Base-by-base conservation (phyloP, 2,888 invertebrate species). In the Psylliodes chrysocephalus region DNA sequence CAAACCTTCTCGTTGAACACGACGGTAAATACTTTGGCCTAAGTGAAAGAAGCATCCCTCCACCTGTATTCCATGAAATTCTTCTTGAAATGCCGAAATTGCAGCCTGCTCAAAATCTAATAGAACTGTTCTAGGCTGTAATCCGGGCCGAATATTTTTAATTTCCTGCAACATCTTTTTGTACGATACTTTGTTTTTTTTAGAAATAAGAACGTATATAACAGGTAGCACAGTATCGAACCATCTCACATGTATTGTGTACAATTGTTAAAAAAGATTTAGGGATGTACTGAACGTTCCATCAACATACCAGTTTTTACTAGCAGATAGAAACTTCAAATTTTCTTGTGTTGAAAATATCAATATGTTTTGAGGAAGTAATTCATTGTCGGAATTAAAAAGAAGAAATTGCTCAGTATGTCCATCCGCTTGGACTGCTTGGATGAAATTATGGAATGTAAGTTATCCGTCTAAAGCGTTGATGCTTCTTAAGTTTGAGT, bases 41-140 rank as follows among this genome's bases (percentile, higher is more conserved):
- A 52, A 52, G 18, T 52, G 52, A 52, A 52, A 52, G 17, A 52
- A 52, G 2, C 18, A 52, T 33, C 52, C 52, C 14, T 14, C 10
- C 35, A 35, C 35, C 10, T 35, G 10, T 18, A 52, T 17, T 35
- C 18, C 52, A 35, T 33, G 35, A 33, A 52, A 52, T n/a, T 52
- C 52, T 35, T 17, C 12, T 52, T 33, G 17, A 33, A 52, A 52
- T 15, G 15, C 52, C 14, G 15, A 18, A 6, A 52, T 52, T 35
- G 33, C 30, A 6, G 52, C 52, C 35, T 17, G 35, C 17, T 52
- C 30, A 15, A 52, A 49, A 52, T 52, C 33, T 15, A 33, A 14
- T 10, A 52, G 3, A 52, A 52, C 30, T 25, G 28, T 28, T 1
- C 6, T 30, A 1, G 52, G 33, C 30, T 25, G 30, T 14, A 47